phyloP scores from a whole-genome alignment of 1,140 invertebrate species.

The Pseudoatta argentina region DNA sequence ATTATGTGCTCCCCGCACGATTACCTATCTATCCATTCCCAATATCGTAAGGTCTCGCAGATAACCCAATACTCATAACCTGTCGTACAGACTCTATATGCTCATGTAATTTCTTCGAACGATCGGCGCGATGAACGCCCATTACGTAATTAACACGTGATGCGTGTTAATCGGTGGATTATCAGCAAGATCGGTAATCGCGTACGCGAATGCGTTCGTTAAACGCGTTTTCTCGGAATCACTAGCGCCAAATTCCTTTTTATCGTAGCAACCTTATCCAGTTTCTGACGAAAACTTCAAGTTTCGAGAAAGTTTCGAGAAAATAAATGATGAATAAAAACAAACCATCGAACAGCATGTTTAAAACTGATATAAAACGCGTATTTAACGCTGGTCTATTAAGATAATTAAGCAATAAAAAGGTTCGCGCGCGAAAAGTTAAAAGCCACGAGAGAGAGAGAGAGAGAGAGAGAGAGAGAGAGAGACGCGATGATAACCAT shows the following conservation, averaged over 20 bases:
- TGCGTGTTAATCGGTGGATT: not conserved
- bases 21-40: constrained; percentile 77
- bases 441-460: constrained; percentile 2
- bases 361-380: not conserved
- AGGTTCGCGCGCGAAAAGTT: constrained; percentile 8
- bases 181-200: constrained; percentile 23
- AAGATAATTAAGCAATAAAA: constrained; percentile 47
- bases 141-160: constrained; percentile 71
- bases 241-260: not conserved
- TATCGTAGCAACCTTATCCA: not conserved
- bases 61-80: constrained; percentile 79
- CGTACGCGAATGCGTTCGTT: not conserved
- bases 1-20: constrained; percentile 61
- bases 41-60: constrained; percentile 80
- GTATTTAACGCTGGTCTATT: not conserved
- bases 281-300: not conserved
- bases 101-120: constrained; percentile 26
- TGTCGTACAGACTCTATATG: constrained; percentile 55
- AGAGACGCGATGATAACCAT: constrained; percentile 55
- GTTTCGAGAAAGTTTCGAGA: not conserved
- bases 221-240: not conserved
- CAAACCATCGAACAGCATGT: not conserved
- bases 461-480: not conserved
- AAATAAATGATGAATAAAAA: not conserved
- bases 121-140: constrained; percentile 31